Conservation (phyloP, 2,113 vertebrate genomes). For the Leiothrix lutea region DNA sequence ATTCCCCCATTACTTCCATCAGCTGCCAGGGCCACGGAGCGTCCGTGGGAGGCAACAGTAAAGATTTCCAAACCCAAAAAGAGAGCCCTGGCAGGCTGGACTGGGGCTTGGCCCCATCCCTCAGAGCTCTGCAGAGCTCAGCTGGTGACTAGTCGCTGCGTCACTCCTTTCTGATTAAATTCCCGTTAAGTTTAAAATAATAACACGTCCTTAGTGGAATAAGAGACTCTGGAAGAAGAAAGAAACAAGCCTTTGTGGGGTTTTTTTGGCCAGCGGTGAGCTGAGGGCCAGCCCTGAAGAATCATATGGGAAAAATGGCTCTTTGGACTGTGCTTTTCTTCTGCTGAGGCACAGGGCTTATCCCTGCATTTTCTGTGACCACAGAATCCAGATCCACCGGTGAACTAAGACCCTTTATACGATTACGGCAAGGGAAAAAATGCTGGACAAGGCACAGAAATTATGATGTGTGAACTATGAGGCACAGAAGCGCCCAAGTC, state of each 20-base stretch:
- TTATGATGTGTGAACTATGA: background rate
- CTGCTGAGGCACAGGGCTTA: background rate
- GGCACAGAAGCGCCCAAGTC: constrained; percentile 19
- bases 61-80: constrained; percentile 39
- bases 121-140: constrained; percentile 11
- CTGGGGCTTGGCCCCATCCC: constrained; percentile 12
- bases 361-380: background rate
- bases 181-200: constrained; percentile 30
- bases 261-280: background rate
- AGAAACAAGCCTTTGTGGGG: background rate
- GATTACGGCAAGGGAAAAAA: background rate
- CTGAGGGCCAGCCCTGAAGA: background rate
- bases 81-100: constrained; percentile 36
- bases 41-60: background rate
- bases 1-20: constrained; percentile 38
- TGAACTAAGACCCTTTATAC: background rate
- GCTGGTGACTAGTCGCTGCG: constrained; percentile 28
- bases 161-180: constrained; percentile 61
- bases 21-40: constrained; percentile 39
- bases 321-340: background rate
- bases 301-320: background rate
- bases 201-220: background rate
- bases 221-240: constrained; percentile 23
- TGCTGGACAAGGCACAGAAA: background rate
- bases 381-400: background rate